These are phyloP conservation scores for Castor canadensis DNA, from an alignment of 2,113 vertebrate genomes.

Conservation along the genomic window DNA sequence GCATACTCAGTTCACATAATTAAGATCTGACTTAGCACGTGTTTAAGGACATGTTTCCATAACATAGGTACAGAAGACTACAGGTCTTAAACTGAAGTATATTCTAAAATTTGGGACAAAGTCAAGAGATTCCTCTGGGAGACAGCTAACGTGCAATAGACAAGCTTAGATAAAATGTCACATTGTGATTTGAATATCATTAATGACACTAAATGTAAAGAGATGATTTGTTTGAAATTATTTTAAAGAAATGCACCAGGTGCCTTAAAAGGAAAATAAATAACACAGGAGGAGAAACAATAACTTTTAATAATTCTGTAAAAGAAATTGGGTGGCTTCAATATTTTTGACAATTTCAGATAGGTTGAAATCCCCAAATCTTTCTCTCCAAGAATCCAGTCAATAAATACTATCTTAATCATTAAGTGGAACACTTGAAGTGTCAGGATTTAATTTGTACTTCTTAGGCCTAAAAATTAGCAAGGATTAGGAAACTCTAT, in stretches of 20 bases:
- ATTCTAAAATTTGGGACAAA: background rate
- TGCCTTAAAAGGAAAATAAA: conserved; percentile 23
- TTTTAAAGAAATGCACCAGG: background rate
- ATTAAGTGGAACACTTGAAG: background rate
- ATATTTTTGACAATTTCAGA: background rate
- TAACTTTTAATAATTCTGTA: background rate
- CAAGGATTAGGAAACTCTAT: background rate
- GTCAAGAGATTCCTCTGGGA: background rate
- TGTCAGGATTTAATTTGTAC: conserved; percentile 46
- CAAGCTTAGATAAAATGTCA: background rate
- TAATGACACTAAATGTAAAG: background rate
- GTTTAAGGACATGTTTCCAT: background rate
- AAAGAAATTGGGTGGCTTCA: background rate
- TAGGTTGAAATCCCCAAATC: background rate
- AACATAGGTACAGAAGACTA: background rate
- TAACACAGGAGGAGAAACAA: background rate
- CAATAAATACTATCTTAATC: background rate
- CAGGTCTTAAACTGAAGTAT: background rate
- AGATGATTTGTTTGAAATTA: background rate
- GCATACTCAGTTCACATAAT: background rate
- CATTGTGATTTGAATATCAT: background rate
- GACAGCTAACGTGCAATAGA: background rate
- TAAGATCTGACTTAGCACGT: background rate
- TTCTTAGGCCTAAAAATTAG: conserved; percentile 47
- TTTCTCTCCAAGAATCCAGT: background rate